These are phyloP conservation scores for Muscina levida DNA, from an alignment of 2,888 invertebrate species.

Conservation along the genomic window DNA sequence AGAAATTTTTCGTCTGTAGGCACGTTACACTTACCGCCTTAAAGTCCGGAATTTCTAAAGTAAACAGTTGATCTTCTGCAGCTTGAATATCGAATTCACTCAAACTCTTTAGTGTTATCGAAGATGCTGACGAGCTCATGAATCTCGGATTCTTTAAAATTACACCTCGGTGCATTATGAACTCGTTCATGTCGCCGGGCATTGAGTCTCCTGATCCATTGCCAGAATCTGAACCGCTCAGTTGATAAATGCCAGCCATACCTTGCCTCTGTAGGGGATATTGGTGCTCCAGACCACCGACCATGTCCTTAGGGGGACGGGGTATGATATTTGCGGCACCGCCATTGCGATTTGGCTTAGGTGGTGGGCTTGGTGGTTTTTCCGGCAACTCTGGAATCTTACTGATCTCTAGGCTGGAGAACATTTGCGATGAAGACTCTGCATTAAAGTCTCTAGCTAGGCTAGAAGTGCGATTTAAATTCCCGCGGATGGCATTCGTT, in stretches of 20 bases:
- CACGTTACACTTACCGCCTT: slow-evolving; percentile 74
- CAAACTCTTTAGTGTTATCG: slow-evolving; percentile 84
- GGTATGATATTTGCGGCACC: slow-evolving; percentile 76
- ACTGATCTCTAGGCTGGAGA: slow-evolving; percentile 81
- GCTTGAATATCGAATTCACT: slow-evolving; percentile 85
- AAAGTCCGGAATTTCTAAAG: slow-evolving; percentile 80
- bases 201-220: slow-evolving; percentile 93
- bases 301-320: slow-evolving; percentile 71
- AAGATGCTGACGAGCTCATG: slow-evolving; percentile 83
- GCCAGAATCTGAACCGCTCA: slow-evolving; percentile 93
- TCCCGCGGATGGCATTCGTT: slow-evolving; percentile 80
- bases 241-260: slow-evolving; percentile 85
- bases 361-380: slow-evolving; percentile 81
- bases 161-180: slow-evolving; percentile 81
- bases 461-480: slow-evolving; percentile 81
- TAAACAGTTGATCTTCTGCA: slow-evolving; percentile 83
- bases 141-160: slow-evolving; percentile 86
- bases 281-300: slow-evolving; percentile 75
- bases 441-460: slow-evolving; percentile 73
- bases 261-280: slow-evolving; percentile 78
- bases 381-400: slow-evolving; percentile 83
- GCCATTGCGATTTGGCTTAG: slow-evolving; percentile 81
- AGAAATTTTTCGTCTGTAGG: too few relatives aligned
- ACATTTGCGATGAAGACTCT: slow-evolving; percentile 80
- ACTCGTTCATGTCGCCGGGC: slow-evolving; percentile 80